phyloP scores from a whole-genome alignment of 2,888 invertebrate species.

The Rhamphomyia laevipes region DNA sequence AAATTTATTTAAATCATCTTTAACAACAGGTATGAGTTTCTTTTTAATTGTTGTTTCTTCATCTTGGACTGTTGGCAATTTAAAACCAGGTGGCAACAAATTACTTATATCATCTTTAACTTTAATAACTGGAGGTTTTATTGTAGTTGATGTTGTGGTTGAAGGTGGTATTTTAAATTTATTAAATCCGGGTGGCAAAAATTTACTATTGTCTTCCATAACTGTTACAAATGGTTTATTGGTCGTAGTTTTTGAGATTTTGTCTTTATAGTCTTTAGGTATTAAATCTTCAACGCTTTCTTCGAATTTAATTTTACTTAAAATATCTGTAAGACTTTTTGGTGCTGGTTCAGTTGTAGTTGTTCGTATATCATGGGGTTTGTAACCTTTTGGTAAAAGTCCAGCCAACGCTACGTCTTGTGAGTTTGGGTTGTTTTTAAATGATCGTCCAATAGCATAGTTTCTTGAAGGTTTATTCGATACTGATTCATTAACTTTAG shows the following conservation, averaged over 20 bases:
- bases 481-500: slow-evolving; percentile 1
- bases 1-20: slow-evolving; percentile 47
- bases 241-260: slow-evolving; percentile 35
- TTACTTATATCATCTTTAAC: slow-evolving; percentile 48
- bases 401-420: slow-evolving; percentile 42
- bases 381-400: slow-evolving; percentile 50
- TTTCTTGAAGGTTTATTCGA: slow-evolving; percentile 28
- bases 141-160: slow-evolving; percentile 31
- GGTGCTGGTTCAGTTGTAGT: slow-evolving; percentile 8
- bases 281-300: slow-evolving; percentile 27
- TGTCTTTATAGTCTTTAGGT: slow-evolving; percentile 43
- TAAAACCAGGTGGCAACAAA: slow-evolving; percentile 49
- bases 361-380: slow-evolving; percentile 39
- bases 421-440: slow-evolving; percentile 44
- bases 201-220: slow-evolving; percentile 43
- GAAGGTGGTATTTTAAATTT: slow-evolving; percentile 31
- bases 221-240: slow-evolving; percentile 37
- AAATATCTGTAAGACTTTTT: slow-evolving; percentile 23
- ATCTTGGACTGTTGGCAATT: slow-evolving; percentile 34
- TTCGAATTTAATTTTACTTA: slow-evolving; percentile 31
- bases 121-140: slow-evolving; percentile 34
- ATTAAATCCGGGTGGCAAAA: slow-evolving; percentile 48
- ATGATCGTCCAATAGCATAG: slow-evolving; percentile 37
- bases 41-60: slow-evolving; percentile 21
- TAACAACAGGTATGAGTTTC: not conserved